phyloP scores from a whole-genome alignment of 2,797 vertebrate genomes.

The Clarias fuscus region DNA sequence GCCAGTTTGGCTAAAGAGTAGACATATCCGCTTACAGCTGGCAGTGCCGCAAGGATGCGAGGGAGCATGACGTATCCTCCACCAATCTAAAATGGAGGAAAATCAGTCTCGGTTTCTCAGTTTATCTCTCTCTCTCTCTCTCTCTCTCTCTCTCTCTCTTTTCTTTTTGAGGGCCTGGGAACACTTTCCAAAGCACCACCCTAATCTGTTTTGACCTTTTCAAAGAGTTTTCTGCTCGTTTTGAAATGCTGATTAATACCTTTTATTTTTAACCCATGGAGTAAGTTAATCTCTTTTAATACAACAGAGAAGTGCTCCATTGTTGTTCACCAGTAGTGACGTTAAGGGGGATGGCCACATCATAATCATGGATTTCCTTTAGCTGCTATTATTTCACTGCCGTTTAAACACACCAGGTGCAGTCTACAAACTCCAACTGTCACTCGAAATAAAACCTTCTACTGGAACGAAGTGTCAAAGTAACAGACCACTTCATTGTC shows the following conservation, averaged over 20 bases:
- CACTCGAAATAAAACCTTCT: neutral
- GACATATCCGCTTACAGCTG: slow-evolving; percentile 66
- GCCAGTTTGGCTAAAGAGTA: slow-evolving; percentile 63
- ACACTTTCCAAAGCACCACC: slow-evolving; percentile 41
- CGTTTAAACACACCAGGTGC: slow-evolving; percentile 25
- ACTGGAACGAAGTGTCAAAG: neutral
- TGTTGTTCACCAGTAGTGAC: slow-evolving; percentile 28
- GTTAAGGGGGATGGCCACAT: slow-evolving; percentile 14
- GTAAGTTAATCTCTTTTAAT: slow-evolving; percentile 41
- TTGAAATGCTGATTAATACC: slow-evolving; percentile 39
- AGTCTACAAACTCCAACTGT: neutral
- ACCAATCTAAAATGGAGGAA: slow-evolving; percentile 40
- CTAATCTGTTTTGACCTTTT: slow-evolving; percentile 50
- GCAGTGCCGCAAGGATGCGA: slow-evolving; percentile 52
- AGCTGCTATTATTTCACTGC: slow-evolving; percentile 27
- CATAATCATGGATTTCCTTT: slow-evolving; percentile 39
- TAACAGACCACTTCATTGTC: slow-evolving; percentile 4
- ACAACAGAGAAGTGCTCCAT: slow-evolving; percentile 35
- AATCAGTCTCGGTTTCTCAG: slow-evolving; percentile 20
- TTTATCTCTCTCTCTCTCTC: neutral
- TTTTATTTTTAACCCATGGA: slow-evolving; percentile 48
- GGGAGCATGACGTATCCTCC: slow-evolving; percentile 63
- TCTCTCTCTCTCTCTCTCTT: slow-evolving; percentile 1
- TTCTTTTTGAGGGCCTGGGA: slow-evolving; percentile 40
- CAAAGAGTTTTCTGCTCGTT: slow-evolving; percentile 37